Evolutionary conservation across 2,797 vertebrate species (phyloP).

Genomic region (Macropodus opercularis): DNA sequence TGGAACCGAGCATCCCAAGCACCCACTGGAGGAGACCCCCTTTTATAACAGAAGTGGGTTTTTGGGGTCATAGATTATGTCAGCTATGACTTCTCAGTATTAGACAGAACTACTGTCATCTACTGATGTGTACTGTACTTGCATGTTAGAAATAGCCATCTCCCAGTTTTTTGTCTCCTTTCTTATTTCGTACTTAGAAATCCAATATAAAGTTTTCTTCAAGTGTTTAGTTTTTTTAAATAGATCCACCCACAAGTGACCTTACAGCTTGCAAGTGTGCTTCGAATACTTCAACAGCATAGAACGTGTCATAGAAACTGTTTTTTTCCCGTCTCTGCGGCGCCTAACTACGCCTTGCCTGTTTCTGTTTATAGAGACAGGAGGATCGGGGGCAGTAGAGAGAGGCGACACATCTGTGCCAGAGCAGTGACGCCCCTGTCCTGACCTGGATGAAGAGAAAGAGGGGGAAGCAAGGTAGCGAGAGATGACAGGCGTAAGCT

Average conservation of each 20-base stretch:
- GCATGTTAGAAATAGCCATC: not conserved
- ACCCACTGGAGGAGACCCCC: slow-evolving; percentile 68
- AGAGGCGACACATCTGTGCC: slow-evolving; percentile 79
- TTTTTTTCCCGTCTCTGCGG: slow-evolving; percentile 16
- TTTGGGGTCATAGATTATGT: slow-evolving; percentile 36
- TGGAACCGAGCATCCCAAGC: slow-evolving; percentile 45
- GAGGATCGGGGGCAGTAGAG: slow-evolving; percentile 83
- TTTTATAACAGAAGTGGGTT: slow-evolving; percentile 45
- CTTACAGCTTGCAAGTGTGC: slow-evolving; percentile 3
- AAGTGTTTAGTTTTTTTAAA: not conserved
- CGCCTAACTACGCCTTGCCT: slow-evolving; percentile 36
- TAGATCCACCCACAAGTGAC: slow-evolving; percentile 26
- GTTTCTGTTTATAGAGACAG: slow-evolving; percentile 79
- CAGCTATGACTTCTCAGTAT: slow-evolving; percentile 1
- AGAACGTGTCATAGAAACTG: slow-evolving; percentile 2
- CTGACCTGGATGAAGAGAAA: slow-evolving; percentile 72
- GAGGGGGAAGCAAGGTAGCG: slow-evolving; percentile 58
- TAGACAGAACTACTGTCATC: not conserved
- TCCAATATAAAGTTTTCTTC: not conserved
- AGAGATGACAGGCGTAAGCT: slow-evolving; percentile 55
- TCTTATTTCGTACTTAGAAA: not conserved
- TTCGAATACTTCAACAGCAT: slow-evolving; percentile 3
- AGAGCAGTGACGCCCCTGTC: slow-evolving; percentile 76
- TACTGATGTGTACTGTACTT: no score
- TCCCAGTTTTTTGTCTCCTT: not conserved